These are phyloP conservation scores for Papilio xuthus DNA, from an alignment of 1,140 invertebrate species.

Conservation along the genomic window DNA sequence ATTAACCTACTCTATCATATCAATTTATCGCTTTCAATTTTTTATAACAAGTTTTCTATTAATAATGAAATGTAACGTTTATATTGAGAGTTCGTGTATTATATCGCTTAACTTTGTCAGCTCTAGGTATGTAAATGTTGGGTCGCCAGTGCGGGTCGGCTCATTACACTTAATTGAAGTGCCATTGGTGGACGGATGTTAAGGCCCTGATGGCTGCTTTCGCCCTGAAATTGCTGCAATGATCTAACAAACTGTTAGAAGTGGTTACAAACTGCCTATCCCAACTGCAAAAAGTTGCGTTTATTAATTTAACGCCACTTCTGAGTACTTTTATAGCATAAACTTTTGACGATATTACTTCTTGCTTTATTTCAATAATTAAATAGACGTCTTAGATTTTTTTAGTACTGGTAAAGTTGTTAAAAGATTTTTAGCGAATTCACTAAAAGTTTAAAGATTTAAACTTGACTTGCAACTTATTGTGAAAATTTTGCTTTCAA, in stretches of 20 bases:
- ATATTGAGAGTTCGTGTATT: conserved; percentile 17
- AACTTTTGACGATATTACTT: conserved; percentile 29
- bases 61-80: conserved; percentile 4
- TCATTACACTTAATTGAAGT: conserved; percentile 78
- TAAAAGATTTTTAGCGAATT: neutral
- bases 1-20: neutral
- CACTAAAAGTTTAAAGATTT: neutral
- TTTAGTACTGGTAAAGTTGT: neutral
- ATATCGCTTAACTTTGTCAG: conserved; percentile 16
- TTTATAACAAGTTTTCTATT: neutral
- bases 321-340: conserved; percentile 28
- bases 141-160: conserved; percentile 56
- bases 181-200: conserved; percentile 69
- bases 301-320: conserved; percentile 35
- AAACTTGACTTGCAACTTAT: neutral
- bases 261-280: conserved; percentile 40
- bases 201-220: conserved; percentile 63
- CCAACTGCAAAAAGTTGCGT: conserved; percentile 27
- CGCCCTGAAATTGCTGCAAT: conserved; percentile 59
- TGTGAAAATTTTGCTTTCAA: neutral
- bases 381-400: neutral
- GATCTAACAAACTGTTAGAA: conserved; percentile 57
- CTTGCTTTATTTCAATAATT: conserved; percentile 23
- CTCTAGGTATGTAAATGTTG: conserved; percentile 56
- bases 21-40: neutral